Percentiles rank a stretch among this genome's conserved stretches.
phyloP scores from a whole-genome alignment of 2,888 invertebrate genomes.

The Melinaea menophilus region DNA sequence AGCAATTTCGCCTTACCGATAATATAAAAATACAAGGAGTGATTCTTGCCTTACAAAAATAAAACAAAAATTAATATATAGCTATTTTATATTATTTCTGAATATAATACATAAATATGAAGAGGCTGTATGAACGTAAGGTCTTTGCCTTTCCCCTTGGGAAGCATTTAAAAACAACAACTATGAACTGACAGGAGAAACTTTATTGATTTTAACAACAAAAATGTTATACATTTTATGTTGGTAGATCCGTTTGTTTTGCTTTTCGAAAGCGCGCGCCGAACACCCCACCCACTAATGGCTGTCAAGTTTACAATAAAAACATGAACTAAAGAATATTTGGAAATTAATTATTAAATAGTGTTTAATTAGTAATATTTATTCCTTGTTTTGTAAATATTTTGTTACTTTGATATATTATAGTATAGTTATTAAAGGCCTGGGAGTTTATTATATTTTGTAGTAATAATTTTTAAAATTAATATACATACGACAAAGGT shows the following conservation, averaged over 20 bases:
- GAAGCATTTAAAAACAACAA: too few species aligned
- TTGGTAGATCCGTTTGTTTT: constrained; percentile 58
- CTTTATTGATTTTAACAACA: constrained; percentile 38
- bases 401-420: neutral
- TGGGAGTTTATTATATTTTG: neutral
- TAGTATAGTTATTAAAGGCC: neutral
- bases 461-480: neutral
- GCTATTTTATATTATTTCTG: too few species aligned
- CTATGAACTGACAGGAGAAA: constrained; percentile 23
- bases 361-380: constrained; percentile 3
- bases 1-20: too few species aligned
- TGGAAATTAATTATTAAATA: constrained; percentile 2
- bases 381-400: neutral
- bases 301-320: constrained; percentile 49
- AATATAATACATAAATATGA: too few species aligned
- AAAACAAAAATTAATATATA: too few species aligned
- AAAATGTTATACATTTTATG: constrained; percentile 29
- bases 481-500: neutral
- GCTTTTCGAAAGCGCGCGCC: constrained; percentile 57
- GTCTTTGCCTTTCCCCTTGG: too few species aligned
- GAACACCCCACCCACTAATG: constrained; percentile 57
- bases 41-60: too few species aligned
- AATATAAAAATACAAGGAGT: too few species aligned
- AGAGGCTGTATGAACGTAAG: too few species aligned
- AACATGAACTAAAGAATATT: constrained; percentile 4